Conservation (phyloP, 2,113 vertebrate species). For the Eulacestoma nigropectus region DNA sequence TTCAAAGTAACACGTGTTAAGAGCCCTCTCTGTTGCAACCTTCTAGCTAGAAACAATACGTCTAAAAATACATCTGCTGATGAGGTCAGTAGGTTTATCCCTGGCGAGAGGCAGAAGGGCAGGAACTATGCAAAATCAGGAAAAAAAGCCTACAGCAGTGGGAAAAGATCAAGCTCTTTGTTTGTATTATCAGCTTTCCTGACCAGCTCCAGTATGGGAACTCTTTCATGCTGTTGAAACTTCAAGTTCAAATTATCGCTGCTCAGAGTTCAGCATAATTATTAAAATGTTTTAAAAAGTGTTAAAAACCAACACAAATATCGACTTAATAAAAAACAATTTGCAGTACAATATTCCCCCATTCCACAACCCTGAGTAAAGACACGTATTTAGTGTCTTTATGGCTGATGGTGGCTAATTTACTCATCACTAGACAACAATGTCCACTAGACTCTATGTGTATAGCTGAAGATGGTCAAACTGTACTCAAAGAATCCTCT, state of each 20-base stretch:
- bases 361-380: neutral
- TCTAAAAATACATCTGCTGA: conserved; percentile 59
- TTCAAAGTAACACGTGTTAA: neutral
- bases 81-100: conserved; percentile 33
- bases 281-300: neutral
- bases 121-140: neutral
- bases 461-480: neutral
- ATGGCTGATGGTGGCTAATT: neutral
- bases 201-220: neutral
- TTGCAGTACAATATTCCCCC: neutral
- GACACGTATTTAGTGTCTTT: neutral
- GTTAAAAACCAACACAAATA: neutral
- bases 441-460: neutral
- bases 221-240: neutral
- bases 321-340: neutral
- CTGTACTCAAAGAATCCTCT: neutral
- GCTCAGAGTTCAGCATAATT: neutral
- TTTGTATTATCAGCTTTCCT: neutral
- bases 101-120: neutral
- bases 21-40: neutral
- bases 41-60: conserved; percentile 15
- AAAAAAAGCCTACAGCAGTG: neutral
- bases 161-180: neutral
- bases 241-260: neutral
- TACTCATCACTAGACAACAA: neutral